Evolutionary conservation across 1,140 invertebrate genomes (phyloP), one percentile per base, ranked within the genome.

Genomic region (Bombus huntii): DNA sequence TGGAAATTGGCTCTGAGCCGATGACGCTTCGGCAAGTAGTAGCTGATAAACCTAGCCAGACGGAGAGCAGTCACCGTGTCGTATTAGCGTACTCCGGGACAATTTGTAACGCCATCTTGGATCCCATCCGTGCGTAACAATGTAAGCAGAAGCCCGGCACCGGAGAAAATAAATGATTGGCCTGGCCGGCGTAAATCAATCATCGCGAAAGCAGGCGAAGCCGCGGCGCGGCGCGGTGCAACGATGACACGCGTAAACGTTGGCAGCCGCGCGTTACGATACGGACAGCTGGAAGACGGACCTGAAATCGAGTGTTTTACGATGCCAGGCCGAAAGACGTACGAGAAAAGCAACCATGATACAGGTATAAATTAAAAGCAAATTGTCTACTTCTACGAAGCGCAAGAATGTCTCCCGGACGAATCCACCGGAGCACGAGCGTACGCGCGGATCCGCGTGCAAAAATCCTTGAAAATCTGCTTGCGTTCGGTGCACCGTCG

Each of bases 131-230:
- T 89, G 84, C 70, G 86, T 79, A 88, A 86, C 85, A 78, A 87
- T 78, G 81, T 71, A 78, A 86, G 84, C 89, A 90, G 90, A 88
- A 90, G 77, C 37, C n/a, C 9, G 74, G 81, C 83, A 89, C 74
- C 82, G 79, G 74, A 82, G 71, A 88, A 89, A 93, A 93, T 92
- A 92, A 92, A 93, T 91, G 92, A 92, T 93, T 89, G 87, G 87
- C 91, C 93, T 90, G 13, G 91, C 57, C 88, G 86, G 86, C 85
- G 91, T 94, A 94, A 94, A 94, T 94, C 94, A 94, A 93, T 93
- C 91, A 88, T 74, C 59, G 86, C 90, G 94, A 93, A 93, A 94
- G 93, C 74, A 75, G 68, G 37, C 76, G 72, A 81, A 70, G 83
- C 75, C 62, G 74, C 73, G 34, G 4, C 39, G n/a, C 71, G 39